Percentiles rank a stretch among this genome's conserved stretches.
Evolutionary conservation across 2,888 invertebrate genomes (phyloP).

Genomic region (Drosophila testacea): DNA sequence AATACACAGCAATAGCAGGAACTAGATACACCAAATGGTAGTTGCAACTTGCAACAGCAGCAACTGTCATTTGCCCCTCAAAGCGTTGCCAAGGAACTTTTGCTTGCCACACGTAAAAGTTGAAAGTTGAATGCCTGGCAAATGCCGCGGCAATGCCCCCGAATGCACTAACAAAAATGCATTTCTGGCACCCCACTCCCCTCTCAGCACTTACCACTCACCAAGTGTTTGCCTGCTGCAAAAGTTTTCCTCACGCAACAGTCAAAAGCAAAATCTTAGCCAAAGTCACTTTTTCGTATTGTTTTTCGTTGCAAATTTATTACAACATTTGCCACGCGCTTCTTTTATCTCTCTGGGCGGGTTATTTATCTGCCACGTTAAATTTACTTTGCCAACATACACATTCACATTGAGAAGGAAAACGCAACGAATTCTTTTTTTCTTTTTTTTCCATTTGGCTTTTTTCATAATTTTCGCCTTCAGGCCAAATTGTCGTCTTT

Average conservation of each 20-base stretch:
- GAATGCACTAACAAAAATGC: conserved; percentile 55
- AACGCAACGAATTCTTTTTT: conserved; percentile 24
- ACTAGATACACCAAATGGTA: conserved; percentile 8
- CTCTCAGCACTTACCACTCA: background rate
- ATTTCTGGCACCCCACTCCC: conserved; percentile 27
- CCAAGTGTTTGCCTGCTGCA: conserved; percentile 1
- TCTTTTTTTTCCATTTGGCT: conserved; percentile 12
- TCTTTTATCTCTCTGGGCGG: conserved; percentile 72
- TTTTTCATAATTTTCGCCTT: conserved; percentile 78
- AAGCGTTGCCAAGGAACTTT: conserved; percentile 24
- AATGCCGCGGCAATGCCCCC: conserved; percentile 80
- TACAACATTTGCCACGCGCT: conserved; percentile 71
- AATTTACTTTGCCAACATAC: conserved; percentile 68
- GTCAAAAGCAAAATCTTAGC: conserved; percentile 33
- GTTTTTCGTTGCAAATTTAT: conserved; percentile 79
- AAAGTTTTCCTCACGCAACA: conserved; percentile 74
- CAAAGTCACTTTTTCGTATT: conserved; percentile 56
- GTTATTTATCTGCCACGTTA: conserved; percentile 82
- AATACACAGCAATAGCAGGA: conserved; percentile 23
- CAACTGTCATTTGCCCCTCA: conserved; percentile 54
- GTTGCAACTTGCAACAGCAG: conserved; percentile 2
- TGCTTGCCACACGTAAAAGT: conserved; percentile 67
- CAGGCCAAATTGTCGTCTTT: conserved; percentile 80
- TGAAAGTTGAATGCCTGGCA: conserved; percentile 83
- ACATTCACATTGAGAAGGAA: background rate